phyloP scores from a whole-genome alignment of 2,888 invertebrate species.

The Sacculina carcini region DNA sequence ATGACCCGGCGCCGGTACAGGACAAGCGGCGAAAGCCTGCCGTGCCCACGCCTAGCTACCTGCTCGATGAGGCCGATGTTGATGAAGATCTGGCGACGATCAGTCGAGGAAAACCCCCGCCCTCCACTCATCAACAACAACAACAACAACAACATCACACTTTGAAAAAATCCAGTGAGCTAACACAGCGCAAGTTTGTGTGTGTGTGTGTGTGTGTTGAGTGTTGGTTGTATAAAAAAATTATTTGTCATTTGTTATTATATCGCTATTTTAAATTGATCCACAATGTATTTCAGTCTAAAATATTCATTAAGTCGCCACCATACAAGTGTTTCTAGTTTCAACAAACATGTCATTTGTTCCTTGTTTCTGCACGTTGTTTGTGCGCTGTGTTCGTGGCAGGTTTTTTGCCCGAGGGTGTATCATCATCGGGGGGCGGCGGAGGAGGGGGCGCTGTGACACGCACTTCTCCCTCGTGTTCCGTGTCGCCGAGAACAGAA shows the following conservation, averaged over 20 bases:
- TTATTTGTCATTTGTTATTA: too few species aligned
- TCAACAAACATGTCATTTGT: neutral
- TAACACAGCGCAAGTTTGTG: too few species aligned
- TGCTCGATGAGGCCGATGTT: constrained; percentile 66
- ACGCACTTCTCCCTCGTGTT: too few species aligned
- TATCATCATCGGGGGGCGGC: neutral
- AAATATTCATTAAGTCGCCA: too few species aligned
- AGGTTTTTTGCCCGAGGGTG: neutral
- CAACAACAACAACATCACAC: too few species aligned
- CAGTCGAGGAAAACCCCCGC: constrained; percentile 22
- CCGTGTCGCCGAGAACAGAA: too few species aligned
- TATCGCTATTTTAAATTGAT: too few species aligned
- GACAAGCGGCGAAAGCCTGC: constrained; percentile 49
- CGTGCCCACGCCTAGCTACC: constrained; percentile 56
- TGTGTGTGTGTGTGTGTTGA: too few species aligned
- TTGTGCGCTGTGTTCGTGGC: neutral
- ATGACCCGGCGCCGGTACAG: constrained; percentile 69
- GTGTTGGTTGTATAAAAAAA: too few species aligned
- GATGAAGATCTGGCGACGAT: constrained; percentile 60
- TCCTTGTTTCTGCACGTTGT: neutral
- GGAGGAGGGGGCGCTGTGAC: neutral
- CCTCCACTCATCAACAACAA: too few species aligned
- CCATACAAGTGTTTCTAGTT: too few species aligned
- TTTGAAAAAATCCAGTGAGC: neutral
- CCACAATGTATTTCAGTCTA: too few species aligned